phyloP scores from a whole-genome alignment of 2,113 vertebrate genomes.

The Mormyrus lacerda region DNA sequence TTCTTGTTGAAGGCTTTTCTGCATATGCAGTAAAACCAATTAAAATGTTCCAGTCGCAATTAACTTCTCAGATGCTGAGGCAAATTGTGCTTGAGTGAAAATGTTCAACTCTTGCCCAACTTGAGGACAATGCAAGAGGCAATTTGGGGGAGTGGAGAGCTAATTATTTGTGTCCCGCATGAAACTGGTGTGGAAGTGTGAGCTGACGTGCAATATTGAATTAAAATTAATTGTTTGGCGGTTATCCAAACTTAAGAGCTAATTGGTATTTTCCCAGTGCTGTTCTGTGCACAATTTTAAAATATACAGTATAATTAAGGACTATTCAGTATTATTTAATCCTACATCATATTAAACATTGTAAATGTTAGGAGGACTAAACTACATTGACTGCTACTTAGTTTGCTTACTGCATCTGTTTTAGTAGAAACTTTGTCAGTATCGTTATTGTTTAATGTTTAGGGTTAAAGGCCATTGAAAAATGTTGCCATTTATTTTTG shows the following conservation, averaged over 20 bases:
- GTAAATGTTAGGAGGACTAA: background rate
- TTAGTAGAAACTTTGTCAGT: background rate
- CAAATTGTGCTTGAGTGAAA: constrained; percentile 24
- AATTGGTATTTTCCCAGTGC: background rate
- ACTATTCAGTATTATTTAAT: background rate
- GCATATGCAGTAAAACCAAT: constrained; percentile 21
- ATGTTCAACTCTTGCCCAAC: constrained; percentile 18
- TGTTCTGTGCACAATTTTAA: background rate
- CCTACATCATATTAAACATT: background rate
- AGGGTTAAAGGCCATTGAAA: background rate
- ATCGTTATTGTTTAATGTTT: background rate
- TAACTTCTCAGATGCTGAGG: constrained; percentile 23
- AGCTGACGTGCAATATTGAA: constrained; percentile 3
- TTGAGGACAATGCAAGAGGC: constrained; percentile 13
- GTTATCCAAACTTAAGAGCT: background rate
- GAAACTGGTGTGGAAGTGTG: background rate
- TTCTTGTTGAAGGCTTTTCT: background rate
- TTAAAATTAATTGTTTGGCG: constrained; percentile 21
- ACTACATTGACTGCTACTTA: background rate
- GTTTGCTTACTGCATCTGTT: background rate
- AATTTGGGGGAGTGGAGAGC: constrained; percentile 13
- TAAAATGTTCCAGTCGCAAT: constrained; percentile 22
- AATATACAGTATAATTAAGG: background rate
- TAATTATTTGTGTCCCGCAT: constrained; percentile 13
- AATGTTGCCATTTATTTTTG: background rate